Base-by-base conservation (phyloP, 2,113 vertebrate genomes). In the Ploceus nigricollis region DNA sequence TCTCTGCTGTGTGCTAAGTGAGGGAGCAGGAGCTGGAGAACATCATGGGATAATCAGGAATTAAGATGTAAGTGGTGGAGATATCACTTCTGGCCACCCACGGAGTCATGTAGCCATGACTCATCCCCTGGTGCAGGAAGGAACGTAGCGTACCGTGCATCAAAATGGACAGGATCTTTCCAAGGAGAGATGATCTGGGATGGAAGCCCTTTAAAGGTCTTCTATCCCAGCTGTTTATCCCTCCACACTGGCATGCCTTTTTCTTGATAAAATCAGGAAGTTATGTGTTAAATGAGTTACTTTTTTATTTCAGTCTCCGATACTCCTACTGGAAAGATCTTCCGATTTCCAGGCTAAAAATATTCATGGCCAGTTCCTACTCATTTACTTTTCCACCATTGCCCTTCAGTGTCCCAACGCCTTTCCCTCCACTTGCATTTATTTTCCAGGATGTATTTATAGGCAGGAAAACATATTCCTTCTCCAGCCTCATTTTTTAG, bases 31-130 rank as follows among this genome's bases (percentile, higher is more conserved):
- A 97, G 82, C 72, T 44, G 91, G 91, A 87, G 95, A 96, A 95
- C 91, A 89, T 90, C 94, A 95, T 94, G 91, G 96, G 93, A 96
- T 93, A 70, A 90, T 90, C 91, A 90, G 91, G 93, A 94, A 96
- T 89, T 65, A 92, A 94, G 93, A 90, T 95, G 71, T 81, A 92
- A 96, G 94, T 6, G 13, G 80, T 93, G 94, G 94, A 93, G 94
- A 90, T 95, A 89, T 78, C 95, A 75, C 95, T 96, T 95, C 33
- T 94, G 96, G 89, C 96, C 96, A 94, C 96, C 95, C 96, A 97
- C 96, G 0, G 93, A 97, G 96, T 94, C 94, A 97, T 94, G 82
- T 94, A 69, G 63, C 91, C 60, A 30, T 96, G 96, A 97, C 82
- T 97, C 96, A 97, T 97, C 76, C n/a, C 82, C 86, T 65, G 94